Base-by-base conservation (phyloP, 2,113 vertebrate genomes). In the Xerus inauris region DNA sequence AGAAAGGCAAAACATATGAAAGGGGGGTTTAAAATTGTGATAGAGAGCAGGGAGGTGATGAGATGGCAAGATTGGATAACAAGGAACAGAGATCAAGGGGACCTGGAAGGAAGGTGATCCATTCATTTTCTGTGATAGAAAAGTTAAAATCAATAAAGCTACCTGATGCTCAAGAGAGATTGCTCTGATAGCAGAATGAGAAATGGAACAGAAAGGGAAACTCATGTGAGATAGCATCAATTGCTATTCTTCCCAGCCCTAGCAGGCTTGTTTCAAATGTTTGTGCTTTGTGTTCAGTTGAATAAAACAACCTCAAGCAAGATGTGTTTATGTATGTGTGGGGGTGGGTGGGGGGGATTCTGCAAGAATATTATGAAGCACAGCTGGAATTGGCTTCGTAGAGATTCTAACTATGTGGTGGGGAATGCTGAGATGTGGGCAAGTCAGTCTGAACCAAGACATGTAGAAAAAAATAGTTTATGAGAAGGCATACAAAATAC, bases 91-190 rank as follows among this genome's bases (percentile, higher is more conserved):
- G 7, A 82, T 73, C 28, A n/a, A 71, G 42, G 81, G 86, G 84
- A 40, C 7, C 85, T 17, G 3, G 14, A 45, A 62, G 38, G 51
- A 59, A 87, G n/a, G 30, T 20, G 3, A 83, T 24, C 28, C 2
- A 19, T 80, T 92, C 76, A 69, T 77, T 79, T 94, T 95, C 90
- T 67, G 32, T 49, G 54, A n/a, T 59, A 92, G 51, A 75, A 85
- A 94, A 88, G 69, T 11, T 16, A 67, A 92, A 96, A 92, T 95
- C 76, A 67, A 38, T 90, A 85, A 75, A 72, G 57, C 62, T 59
- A 45, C n/a, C 87, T 87, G 59, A 40, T 67, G 22, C 69, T 89
- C 30, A 42, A 47, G 51, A 62, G 83, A 72, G 45, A 87, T 80
- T 30, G 26, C 32, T 88, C 93, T 91, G 62, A 89, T 20, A 40